Conservation (phyloP, 2,113 vertebrate species). For the Pleuronectes platessa region DNA sequence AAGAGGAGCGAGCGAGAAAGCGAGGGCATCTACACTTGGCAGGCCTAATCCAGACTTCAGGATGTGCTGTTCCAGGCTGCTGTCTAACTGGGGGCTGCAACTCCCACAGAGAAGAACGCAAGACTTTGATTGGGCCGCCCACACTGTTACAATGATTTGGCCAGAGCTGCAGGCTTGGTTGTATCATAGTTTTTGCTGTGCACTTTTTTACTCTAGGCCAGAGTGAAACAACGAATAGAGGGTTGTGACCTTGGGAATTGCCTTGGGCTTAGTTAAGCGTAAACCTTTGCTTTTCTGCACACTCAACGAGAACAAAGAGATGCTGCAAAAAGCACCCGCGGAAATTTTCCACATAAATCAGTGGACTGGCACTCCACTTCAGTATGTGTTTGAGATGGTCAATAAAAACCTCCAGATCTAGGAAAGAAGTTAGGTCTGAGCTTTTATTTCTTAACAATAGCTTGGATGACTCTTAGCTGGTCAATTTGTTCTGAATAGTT, state of each 20-base stretch:
- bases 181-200: slow-evolving; percentile 50
- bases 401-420: slow-evolving; percentile 1
- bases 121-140: slow-evolving; percentile 66
- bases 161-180: slow-evolving; percentile 55
- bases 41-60: slow-evolving; percentile 60
- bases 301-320: slow-evolving; percentile 39
- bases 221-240: slow-evolving; percentile 45
- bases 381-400: not conserved
- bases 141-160: slow-evolving; percentile 57
- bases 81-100: slow-evolving; percentile 58
- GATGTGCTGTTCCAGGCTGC: slow-evolving; percentile 54
- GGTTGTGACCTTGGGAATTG: slow-evolving; percentile 56
- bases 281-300: slow-evolving; percentile 31
- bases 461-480: slow-evolving; percentile 26
- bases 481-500: not conserved
- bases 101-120: slow-evolving; percentile 58
- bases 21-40: slow-evolving; percentile 44
- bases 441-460: slow-evolving; percentile 25
- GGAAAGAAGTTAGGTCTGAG: slow-evolving; percentile 31
- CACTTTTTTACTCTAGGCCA: slow-evolving; percentile 35
- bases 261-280: slow-evolving; percentile 46
- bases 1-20: not conserved
- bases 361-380: not conserved
- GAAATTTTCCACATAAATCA: slow-evolving; percentile 12
- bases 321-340: slow-evolving; percentile 5